phyloP scores from a whole-genome alignment of 2,113 vertebrate genomes.

The Nanger granti region DNA sequence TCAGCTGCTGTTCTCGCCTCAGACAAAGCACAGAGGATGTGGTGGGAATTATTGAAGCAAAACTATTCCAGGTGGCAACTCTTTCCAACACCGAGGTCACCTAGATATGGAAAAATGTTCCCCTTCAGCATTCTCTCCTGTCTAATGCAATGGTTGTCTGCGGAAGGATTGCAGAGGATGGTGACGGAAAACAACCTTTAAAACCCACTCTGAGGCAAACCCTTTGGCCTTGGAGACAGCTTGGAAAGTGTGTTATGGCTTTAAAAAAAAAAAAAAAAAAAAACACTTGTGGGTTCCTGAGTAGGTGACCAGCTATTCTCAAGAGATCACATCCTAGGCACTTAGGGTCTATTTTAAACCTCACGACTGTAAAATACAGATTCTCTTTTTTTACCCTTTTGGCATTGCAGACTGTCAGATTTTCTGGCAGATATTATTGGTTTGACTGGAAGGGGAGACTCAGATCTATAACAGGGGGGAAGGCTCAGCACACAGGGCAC shows the following conservation, averaged over 20 bases:
- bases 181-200: background rate
- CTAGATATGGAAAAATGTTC: background rate
- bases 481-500: background rate
- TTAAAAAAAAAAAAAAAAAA: background rate
- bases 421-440: conserved; percentile 66
- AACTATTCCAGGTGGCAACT: background rate
- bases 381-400: conserved; percentile 67
- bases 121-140: background rate
- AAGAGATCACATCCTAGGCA: background rate
- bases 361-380: conserved; percentile 70
- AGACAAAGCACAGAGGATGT: background rate
- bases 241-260: background rate
- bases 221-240: background rate
- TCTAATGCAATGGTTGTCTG: background rate
- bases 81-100: background rate
- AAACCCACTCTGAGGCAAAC: background rate
- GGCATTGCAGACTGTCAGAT: conserved; percentile 70
- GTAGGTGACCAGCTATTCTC: background rate
- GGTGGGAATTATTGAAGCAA: background rate
- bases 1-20: background rate
- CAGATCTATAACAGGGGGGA: background rate
- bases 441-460: conserved; percentile 42
- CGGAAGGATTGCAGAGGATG: background rate
- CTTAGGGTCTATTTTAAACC: background rate
- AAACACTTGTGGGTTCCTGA: background rate